Evolutionary conservation across 2,113 vertebrate genomes (phyloP), one percentile per base, ranked within the genome.

Genomic region (Probosciger aterrimus): DNA sequence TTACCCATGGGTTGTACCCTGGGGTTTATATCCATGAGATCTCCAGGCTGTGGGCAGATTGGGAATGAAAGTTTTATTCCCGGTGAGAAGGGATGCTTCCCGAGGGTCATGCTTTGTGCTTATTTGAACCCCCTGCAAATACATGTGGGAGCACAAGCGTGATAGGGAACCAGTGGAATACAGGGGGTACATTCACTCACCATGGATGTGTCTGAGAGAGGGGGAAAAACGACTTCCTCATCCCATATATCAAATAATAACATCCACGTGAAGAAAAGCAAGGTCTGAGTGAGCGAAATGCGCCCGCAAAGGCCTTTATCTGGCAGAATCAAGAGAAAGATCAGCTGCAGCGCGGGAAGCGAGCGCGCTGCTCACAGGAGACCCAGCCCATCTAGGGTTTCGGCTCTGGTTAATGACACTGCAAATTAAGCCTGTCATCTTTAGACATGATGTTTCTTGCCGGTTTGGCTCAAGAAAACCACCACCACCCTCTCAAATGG

Each of bases 321-420:
- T 44, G 78, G n/a, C 91, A 90, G 93, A 67, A 96, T 95, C 94
- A 84, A 44, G 93, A 69, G 93, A 81, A 67, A 94, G 94, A 88
- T 95, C 62, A 93, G 77, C 91, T 63, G 64, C 67, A 31, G 95
- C 30, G 3, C 5, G 41, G 43, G 92, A 81, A 90, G 93, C 84
- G 79, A 91, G 95, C 23, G 7, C 7, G 41, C 81, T 76, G 92
- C 93, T 63, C 93, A 57, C 93, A 63, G 94, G 96, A 97, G 97
- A 97, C 95, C 93, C 91, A 93, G 83, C 97, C 94, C 87, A 97
- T 93, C 92, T 98, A 96, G 81, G 82, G 97, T 98, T 98, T 98
- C 97, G 91, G 97, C 97, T 98, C 98, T 99, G 98, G 91, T 98
- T 98, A 99, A 98, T 98, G 98, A 98, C 98, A 97, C 96, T 81